Percentiles rank a stretch among this genome's conserved stretches.
phyloP scores from a whole-genome alignment of 2,113 vertebrate species.

The Stomatorhinus ivindoensis region DNA sequence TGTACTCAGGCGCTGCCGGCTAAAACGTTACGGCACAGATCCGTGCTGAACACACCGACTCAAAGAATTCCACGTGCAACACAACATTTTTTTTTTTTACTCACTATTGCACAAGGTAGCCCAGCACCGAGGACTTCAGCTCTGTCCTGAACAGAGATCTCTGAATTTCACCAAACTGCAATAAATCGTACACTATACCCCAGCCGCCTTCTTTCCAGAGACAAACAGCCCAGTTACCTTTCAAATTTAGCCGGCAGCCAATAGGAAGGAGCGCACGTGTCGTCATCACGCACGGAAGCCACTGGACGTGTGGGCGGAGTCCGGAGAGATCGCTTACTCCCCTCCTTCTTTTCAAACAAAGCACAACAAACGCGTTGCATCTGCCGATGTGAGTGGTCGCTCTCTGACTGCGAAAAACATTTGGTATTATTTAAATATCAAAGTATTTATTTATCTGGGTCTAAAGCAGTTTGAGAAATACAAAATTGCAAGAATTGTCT shows the following conservation, averaged over 20 bases:
- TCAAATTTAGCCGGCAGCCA: slow-evolving; percentile 62
- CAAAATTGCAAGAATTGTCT: neutral
- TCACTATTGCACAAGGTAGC: neutral
- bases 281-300: neutral
- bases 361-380: neutral
- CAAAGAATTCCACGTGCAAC: neutral
- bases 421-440: neutral
- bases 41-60: neutral
- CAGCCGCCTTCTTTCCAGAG: neutral
- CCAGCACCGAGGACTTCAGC: neutral
- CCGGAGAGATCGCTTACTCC: neutral
- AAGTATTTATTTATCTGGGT: neutral
- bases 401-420: neutral
- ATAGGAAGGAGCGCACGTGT: slow-evolving; percentile 34
- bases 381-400: neutral
- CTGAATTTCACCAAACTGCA: neutral
- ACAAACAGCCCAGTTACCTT: slow-evolving; percentile 41
- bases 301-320: neutral
- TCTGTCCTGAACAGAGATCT: neutral
- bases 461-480: neutral
- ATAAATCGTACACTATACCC: neutral
- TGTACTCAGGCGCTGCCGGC: neutral
- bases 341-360: neutral
- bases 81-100: neutral
- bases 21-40: neutral